Percentiles rank a stretch among this genome's conserved stretches.
These are phyloP conservation scores for Monodelphis domestica DNA, from an alignment of 2,797 vertebrate genomes.

Conservation along the genomic window DNA sequence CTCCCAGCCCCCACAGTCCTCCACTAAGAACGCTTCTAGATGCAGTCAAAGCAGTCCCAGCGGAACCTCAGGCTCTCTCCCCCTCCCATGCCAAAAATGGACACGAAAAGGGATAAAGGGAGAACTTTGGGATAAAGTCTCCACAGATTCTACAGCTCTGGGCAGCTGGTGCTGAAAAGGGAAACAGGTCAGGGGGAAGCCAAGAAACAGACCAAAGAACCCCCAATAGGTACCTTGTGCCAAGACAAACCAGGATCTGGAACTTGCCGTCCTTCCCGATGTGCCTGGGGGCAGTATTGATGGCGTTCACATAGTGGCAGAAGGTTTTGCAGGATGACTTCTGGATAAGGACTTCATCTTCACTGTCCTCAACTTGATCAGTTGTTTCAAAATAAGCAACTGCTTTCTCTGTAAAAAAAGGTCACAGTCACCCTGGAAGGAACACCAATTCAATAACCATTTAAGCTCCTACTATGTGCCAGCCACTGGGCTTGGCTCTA, in stretches of 20 bases:
- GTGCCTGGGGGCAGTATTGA: slow-evolving; percentile 93
- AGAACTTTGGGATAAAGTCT: no score
- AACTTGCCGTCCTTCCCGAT: slow-evolving; percentile 99
- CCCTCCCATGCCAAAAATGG: neutral
- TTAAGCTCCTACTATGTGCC: neutral
- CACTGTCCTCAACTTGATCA: slow-evolving; percentile 92
- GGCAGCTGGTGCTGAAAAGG: neutral
- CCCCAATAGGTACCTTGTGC: slow-evolving; percentile 92
- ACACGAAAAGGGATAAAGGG: slow-evolving; percentile 8
- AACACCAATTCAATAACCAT: neutral
- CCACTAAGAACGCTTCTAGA: neutral
- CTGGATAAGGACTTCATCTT: slow-evolving; percentile 87
- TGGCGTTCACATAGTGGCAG: slow-evolving; percentile 94
- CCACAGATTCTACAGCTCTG: no score
- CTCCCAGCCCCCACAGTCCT: neutral
- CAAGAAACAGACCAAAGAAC: slow-evolving; percentile 11
- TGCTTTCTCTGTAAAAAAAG: slow-evolving; percentile 89
- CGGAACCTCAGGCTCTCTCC: no score
- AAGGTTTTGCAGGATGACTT: slow-evolving; percentile 90
- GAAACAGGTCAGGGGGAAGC: slow-evolving; percentile 14
- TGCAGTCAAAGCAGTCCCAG: neutral
- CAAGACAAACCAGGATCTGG: slow-evolving; percentile 96
- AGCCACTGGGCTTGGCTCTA: neutral
- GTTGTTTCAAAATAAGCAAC: slow-evolving; percentile 92
- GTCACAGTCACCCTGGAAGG: slow-evolving; percentile 29